A percentile compares a stretch with the other conserved stretches of the same genome.
phyloP scores from a whole-genome alignment of 2,113 vertebrate species.

The Xenopus laevis region DNA sequence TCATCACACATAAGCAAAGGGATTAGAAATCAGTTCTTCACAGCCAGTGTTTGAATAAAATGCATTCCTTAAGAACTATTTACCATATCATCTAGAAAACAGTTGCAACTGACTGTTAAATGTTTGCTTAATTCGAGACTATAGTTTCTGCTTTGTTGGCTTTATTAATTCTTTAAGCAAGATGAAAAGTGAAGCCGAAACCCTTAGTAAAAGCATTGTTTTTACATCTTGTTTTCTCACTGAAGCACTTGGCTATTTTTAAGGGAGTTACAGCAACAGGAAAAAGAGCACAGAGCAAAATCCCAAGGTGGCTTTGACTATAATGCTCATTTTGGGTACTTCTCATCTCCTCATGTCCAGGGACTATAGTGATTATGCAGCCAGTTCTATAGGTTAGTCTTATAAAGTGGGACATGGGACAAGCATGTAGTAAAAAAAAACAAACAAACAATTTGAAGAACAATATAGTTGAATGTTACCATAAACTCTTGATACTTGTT shows the following conservation, averaged over 20 bases:
- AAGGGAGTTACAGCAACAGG: too few species aligned
- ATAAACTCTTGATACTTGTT: too few species aligned
- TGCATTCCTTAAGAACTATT: constrained; percentile 46
- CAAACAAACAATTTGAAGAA: too few species aligned
- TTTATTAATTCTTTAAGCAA: constrained; percentile 39
- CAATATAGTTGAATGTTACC: too few species aligned
- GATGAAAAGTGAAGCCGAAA: constrained; percentile 29
- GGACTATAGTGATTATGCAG: too few species aligned
- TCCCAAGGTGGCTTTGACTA: too few species aligned
- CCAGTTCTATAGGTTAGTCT: too few species aligned
- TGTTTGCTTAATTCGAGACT: constrained; percentile 44
- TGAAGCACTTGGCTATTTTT: constrained; percentile 30
- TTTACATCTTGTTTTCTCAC: constrained; percentile 22
- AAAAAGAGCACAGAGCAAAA: too few species aligned
- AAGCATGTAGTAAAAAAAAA: too few species aligned
- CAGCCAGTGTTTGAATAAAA: constrained; percentile 44
- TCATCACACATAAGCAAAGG: constrained; percentile 44
- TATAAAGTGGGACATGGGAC: too few species aligned
- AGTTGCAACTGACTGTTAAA: constrained; percentile 45
- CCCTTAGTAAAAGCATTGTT: constrained; percentile 32
- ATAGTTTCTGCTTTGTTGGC: constrained; percentile 44
- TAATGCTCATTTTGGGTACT: too few species aligned
- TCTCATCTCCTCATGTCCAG: too few species aligned
- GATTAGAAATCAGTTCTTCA: constrained; percentile 44
- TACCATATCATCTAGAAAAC: constrained; percentile 47